Conservation (phyloP, 1,140 invertebrate genomes). For the Pachypsylla venusta region DNA sequence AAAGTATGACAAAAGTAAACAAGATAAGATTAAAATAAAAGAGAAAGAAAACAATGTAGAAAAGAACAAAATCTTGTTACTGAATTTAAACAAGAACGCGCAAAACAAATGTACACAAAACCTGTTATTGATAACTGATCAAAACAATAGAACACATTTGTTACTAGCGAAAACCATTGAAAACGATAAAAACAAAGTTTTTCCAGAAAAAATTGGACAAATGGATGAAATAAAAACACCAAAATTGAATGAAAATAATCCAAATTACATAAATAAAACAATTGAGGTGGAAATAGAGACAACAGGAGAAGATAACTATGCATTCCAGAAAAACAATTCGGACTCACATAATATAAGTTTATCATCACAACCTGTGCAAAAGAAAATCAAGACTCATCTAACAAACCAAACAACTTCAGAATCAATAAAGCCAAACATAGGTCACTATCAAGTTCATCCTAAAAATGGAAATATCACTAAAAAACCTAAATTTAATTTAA, state of each 20-base stretch:
- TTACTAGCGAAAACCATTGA: background rate
- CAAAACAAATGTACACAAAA: background rate
- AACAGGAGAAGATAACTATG: no score
- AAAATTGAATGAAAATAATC: background rate
- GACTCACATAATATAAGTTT: no score
- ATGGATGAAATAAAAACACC: background rate
- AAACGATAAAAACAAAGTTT: background rate
- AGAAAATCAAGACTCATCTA: no score
- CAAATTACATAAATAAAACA: conserved; percentile 6
- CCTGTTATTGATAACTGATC: background rate
- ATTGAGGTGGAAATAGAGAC: no score
- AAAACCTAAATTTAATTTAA: no score
- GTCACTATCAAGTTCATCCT: no score
- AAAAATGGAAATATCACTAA: no score
- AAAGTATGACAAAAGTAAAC: background rate
- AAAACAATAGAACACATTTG: conserved; percentile 4
- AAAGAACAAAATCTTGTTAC: conserved; percentile 7
- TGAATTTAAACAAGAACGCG: background rate
- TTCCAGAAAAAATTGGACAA: background rate
- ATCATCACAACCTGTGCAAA: no score
- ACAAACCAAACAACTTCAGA: no score
- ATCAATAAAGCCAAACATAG: no score
- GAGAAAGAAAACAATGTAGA: conserved; percentile 5
- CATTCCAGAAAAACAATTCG: no score
- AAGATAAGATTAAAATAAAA: conserved; percentile 1